A percentile compares a stretch with the other conserved stretches of the same genome.
phyloP scores from a whole-genome alignment of 2,113 vertebrate species.

The Lagopus leucura region DNA sequence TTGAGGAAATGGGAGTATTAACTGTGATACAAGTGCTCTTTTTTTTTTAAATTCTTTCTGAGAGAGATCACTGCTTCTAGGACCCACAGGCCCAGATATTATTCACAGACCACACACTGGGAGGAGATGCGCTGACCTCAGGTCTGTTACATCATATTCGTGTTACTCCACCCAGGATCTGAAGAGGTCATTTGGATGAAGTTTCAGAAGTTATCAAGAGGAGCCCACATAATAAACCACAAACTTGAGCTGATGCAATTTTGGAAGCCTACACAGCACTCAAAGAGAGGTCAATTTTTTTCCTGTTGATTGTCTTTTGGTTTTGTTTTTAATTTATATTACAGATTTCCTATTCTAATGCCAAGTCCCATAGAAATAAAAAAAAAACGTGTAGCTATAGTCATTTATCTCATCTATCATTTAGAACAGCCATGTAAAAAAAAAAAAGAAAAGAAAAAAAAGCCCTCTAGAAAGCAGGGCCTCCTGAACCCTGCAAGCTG shows the following conservation, averaged over 20 bases:
- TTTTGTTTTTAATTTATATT: neutral
- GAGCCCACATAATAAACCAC: neutral
- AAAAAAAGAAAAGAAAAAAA: neutral
- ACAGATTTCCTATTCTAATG: neutral
- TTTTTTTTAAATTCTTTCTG: constrained; percentile 49
- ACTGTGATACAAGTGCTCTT: constrained; percentile 40
- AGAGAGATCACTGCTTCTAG: constrained; percentile 57
- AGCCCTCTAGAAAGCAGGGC: neutral
- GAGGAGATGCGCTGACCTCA: constrained; percentile 68
- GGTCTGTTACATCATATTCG: constrained; percentile 58
- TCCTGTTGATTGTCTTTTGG: neutral
- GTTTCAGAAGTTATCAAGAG: constrained; percentile 54
- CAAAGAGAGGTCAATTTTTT: neutral
- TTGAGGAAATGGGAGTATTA: constrained; percentile 51
- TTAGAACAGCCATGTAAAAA: neutral
- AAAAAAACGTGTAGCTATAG: neutral
- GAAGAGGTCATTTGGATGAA: constrained; percentile 54
- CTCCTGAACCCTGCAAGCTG: neutral
- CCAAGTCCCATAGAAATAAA: neutral
- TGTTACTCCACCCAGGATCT: constrained; percentile 66
- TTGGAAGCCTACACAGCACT: constrained; percentile 13
- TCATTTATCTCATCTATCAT: neutral
- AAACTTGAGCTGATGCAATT: constrained; percentile 10
- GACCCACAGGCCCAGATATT: constrained; percentile 40
- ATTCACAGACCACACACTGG: constrained; percentile 73